Evolutionary conservation across 2,888 invertebrate genomes (phyloP), one percentile per base, ranked within the genome.

Genomic region (Drosophila barbarae): DNA sequence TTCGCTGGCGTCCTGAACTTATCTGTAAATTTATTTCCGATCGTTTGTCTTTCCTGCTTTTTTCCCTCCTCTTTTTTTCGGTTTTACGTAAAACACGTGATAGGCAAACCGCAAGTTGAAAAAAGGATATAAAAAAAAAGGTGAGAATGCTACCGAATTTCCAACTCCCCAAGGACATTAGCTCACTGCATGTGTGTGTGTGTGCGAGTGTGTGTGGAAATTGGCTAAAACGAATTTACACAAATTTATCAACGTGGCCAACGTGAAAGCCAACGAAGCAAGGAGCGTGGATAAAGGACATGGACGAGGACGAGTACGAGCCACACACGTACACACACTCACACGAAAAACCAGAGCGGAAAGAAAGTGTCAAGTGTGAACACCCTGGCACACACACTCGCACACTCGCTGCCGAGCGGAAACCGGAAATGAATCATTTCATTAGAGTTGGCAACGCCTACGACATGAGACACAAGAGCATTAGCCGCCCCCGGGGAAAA

Each of bases 371-470:
- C 86, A 86, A 80, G 77, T 81, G 72, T 66, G 70, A 69, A 65
- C 41, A 63, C 63, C 57, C 12, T 34, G 30, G 50, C 35, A 57
- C 38, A 52, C 44, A 61, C 50, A 26, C 59, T 41, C 7, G 13
- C 50, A 53, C 32, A 68, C 23, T 4, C 23, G 26, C 60, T 49
- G 49, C 58, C 56, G 47, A 59, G 61, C 52, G 85, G 83, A 86
- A 85, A 86, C 83, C 80, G 87, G 87, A 87, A 88, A 87, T 87
- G 87, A 88, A 88, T 87, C 88, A 88, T 87, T 87, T 85, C 85
- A 88, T 88, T 87, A 87, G 81, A 83, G 86, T 84, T 82, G 80
- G 79, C 83, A 77, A 84, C 77, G 79, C 83, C 85, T 82, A 77
- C 82, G 71, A 76, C 84, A 80, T 77, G 83, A 80, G 77, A 72